Evolutionary conservation across 2,888 invertebrate species (phyloP), one percentile per base, ranked within the genome.

Genomic region (Leucoptera coffeella): DNA sequence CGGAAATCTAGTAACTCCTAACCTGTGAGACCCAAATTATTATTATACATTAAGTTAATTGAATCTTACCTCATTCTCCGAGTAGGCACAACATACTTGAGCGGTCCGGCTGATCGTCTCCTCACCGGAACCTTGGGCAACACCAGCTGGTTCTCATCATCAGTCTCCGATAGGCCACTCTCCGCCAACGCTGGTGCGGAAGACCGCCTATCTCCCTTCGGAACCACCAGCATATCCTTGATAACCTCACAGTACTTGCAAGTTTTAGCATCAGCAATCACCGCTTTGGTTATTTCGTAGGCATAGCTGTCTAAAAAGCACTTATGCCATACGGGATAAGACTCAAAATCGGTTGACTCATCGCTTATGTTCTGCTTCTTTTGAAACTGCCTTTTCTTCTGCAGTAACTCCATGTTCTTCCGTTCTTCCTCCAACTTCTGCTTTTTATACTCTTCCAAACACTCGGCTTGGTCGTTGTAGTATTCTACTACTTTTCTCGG

Each of bases 381-480:
- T n/a, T 9, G 6, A 6, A 53, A 39, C 2, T 47, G 45, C 29
- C 45, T 32, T 28, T 58, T 72, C 27, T 53, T 67, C 21, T 62
- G 59, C 34, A 58, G 58, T 2, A 46, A 37, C 14, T 50, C 45
- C 12, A 56, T 59, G 10, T 42, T 45, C 8, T 53, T 50, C 34
- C 73, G 55, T 37, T 67, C 57, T 36, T 60, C 60, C 2, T 58
- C 35, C 30, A 52, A 62, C 33, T 48, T 58, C 31, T 52, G 47
- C 15, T 56, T 43, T 35, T 64, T 65, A 31, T 46, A 53, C 35
- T 74, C 73, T 42, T 76, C 74, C 25, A 78, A 49, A 36, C 77
- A 77, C 36, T 78, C 76, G 26, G 73, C 75, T 46, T 77, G 75
- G 35, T 76, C 80, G 46, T 78, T 79, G 47, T 78, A 79, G 37